Conservation (phyloP, 1,140 invertebrate genomes). For the Monomorium pharaonis region DNA sequence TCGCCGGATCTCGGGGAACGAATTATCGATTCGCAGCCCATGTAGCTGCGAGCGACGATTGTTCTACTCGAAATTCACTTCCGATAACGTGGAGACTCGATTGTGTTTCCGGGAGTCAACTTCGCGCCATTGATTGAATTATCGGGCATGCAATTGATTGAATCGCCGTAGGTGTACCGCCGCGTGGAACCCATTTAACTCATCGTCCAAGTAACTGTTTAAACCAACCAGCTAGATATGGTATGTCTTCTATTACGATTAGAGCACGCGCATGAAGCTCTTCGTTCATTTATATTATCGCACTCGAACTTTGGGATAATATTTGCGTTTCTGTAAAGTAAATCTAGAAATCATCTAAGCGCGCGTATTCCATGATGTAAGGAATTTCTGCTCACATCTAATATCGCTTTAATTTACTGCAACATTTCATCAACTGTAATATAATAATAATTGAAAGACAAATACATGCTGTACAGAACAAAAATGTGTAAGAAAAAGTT, state of each 20-base stretch:
- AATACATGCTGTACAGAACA: neutral
- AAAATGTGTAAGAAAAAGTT: neutral
- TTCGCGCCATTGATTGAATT: constrained; percentile 66
- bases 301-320: neutral
- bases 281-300: neutral
- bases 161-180: constrained; percentile 57
- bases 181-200: constrained; percentile 48
- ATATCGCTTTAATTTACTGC: neutral
- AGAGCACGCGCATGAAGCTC: neutral
- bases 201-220: constrained; percentile 57
- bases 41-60: constrained; percentile 57
- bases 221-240: constrained; percentile 16
- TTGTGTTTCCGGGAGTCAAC: constrained; percentile 62
- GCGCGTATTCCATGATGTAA: neutral
- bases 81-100: constrained; percentile 44
- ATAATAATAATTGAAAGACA: neutral
- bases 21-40: constrained; percentile 62
- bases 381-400: neutral
- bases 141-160: constrained; percentile 59
- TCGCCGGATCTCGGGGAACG: constrained; percentile 56
- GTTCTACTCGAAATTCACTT: constrained; percentile 63
- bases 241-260: neutral
- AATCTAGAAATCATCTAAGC: neutral
- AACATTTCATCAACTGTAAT: neutral
- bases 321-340: neutral